A percentile compares a stretch with the other conserved stretches of the same genome.
Evolutionary conservation across 2,888 invertebrate species (phyloP).

Genomic region (Dryadula phaetusa): DNA sequence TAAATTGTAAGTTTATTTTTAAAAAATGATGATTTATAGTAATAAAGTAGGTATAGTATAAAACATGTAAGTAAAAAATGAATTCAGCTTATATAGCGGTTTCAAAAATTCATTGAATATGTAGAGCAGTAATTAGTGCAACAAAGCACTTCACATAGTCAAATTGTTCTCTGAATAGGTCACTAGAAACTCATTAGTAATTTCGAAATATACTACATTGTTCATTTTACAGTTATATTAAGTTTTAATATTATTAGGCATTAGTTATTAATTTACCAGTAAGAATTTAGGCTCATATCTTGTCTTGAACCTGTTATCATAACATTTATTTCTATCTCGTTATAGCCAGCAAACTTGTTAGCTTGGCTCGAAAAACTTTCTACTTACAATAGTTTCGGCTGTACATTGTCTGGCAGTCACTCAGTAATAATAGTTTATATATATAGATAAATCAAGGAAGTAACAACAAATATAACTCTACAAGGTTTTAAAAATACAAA

Average conservation of each 20-base stretch:
- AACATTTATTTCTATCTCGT: too few species aligned
- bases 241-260: not conserved
- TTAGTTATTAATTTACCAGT: too few species aligned
- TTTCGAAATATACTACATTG: slow-evolving; percentile 4
- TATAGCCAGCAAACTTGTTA: too few species aligned
- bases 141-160: slow-evolving; percentile 24
- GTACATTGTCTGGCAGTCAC: too few species aligned
- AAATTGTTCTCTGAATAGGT: slow-evolving; percentile 23
- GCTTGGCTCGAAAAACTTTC: too few species aligned
- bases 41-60: not conserved
- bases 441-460: too few species aligned
- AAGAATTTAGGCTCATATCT: too few species aligned
- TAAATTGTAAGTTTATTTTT: too few species aligned
- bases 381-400: too few species aligned
- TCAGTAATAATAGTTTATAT: too few species aligned
- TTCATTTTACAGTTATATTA: slow-evolving; percentile 2
- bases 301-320: too few species aligned
- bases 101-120: slow-evolving; percentile 26
- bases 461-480: slow-evolving; percentile 6
- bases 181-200: slow-evolving; percentile 18
- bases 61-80: slow-evolving; percentile 8
- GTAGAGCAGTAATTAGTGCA: slow-evolving; percentile 22
- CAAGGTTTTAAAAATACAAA: slow-evolving; percentile 31
- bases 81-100: slow-evolving; percentile 10
- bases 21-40: too few species aligned